phyloP scores from a whole-genome alignment of 92 coral and sea anemone species.

The Bergia puertoricense region DNA sequence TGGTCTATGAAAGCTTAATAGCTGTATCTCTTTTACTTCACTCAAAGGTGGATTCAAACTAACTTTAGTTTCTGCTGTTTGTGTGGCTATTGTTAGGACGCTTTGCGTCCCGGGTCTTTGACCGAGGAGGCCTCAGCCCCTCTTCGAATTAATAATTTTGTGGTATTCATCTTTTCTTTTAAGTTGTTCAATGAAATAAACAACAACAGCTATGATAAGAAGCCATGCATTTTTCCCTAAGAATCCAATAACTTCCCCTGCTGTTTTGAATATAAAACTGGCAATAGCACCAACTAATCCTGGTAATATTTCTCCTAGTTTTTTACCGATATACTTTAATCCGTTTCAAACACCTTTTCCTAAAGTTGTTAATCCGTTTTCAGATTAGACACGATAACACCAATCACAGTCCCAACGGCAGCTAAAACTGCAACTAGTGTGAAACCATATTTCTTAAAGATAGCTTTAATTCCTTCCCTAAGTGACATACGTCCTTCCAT shows the following conservation, averaged over 20 bases:
- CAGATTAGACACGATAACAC: conserved; percentile 1
- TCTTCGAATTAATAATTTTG: neutral
- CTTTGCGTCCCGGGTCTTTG: neutral
- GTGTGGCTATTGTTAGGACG: neutral
- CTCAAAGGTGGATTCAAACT: neutral
- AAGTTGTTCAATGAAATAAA: neutral
- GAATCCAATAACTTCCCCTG: neutral
- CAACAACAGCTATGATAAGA: neutral
- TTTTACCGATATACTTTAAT: neutral
- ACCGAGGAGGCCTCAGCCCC: too few relatives aligned
- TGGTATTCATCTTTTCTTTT: neutral
- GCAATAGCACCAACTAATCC: too few relatives aligned
- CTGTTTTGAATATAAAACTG: too few relatives aligned
- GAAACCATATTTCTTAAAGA: too few relatives aligned
- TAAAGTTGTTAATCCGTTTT: neutral
- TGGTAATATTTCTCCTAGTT: neutral
- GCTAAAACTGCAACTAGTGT: neutral
- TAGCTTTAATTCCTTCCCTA: too few relatives aligned
- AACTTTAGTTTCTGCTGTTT: neutral
- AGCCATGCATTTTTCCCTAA: neutral
- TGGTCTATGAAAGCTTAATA: neutral
- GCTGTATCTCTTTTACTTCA: neutral
- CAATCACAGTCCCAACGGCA: neutral
- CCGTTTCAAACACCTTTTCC: conserved; percentile 1
- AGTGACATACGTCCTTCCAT: too few relatives aligned